Conservation (phyloP, 2,113 vertebrate genomes). For the Phyllostomus discolor region DNA sequence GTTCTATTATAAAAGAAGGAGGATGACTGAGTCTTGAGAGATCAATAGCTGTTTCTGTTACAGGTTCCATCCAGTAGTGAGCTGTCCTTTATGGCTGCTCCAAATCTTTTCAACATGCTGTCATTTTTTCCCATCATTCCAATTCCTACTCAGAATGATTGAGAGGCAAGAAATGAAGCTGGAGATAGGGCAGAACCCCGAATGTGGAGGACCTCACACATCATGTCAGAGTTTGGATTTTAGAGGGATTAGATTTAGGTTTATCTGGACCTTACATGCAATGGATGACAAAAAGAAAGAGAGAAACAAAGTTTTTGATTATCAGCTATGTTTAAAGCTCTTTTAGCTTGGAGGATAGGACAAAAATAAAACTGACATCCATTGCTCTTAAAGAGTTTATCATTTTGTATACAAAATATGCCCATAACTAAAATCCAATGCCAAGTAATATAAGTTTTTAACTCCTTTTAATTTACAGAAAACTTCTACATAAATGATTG, state of each 20-base stretch:
- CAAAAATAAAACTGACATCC: background rate
- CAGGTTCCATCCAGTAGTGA: background rate
- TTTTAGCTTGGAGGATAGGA: background rate
- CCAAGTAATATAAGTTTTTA: conserved; percentile 37
- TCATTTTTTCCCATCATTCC: background rate
- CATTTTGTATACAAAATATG: conserved; percentile 6
- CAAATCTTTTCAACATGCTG: background rate
- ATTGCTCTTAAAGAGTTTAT: conserved; percentile 12
- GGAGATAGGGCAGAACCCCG: background rate
- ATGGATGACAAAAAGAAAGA: background rate
- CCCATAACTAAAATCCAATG: conserved; percentile 20
- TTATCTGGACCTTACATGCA: background rate
- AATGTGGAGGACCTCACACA: background rate
- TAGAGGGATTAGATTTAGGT: background rate
- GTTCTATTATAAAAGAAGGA: background rate
- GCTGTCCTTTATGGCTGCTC: background rate
- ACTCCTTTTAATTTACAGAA: conserved; percentile 9
- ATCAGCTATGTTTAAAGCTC: background rate
- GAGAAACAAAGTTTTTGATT: background rate
- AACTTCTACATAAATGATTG: background rate
- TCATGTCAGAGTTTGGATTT: background rate
- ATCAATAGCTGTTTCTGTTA: background rate
- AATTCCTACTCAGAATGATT: background rate
- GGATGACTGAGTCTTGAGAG: background rate
- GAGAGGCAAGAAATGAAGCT: background rate